Evolutionary conservation across 2,888 invertebrate genomes (phyloP).

Genomic region (Cephus nigrinus): DNA sequence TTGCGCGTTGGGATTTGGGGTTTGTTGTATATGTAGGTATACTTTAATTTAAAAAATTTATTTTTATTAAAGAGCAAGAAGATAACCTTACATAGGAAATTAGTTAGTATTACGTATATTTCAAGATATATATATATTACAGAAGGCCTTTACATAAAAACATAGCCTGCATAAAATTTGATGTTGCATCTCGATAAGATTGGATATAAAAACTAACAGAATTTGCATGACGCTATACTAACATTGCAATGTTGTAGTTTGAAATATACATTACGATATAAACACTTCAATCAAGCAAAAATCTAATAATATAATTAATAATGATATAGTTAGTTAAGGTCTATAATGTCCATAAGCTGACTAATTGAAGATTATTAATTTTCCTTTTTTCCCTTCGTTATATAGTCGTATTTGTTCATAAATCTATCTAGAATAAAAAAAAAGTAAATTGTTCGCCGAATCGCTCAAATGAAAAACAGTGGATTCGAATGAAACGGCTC

Average conservation of each 20-base stretch:
- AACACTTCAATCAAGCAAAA: neutral
- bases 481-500: neutral
- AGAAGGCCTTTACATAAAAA: neutral
- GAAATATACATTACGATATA: neutral
- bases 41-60: neutral
- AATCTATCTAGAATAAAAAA: neutral
- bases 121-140: too few relatives aligned
- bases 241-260: neutral
- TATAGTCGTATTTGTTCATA: neutral
- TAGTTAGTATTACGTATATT: too few relatives aligned
- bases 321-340: neutral
- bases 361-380: neutral
- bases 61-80: neutral
- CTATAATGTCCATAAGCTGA: neutral
- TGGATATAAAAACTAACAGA: neutral
- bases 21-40: constrained; percentile 86
- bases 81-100: neutral
- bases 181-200: neutral
- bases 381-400: neutral
- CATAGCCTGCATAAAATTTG: neutral
- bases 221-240: neutral
- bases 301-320: neutral
- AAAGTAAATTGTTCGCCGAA: neutral
- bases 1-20: constrained; percentile 86
- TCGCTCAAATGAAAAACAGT: neutral